These are phyloP conservation scores for Parauchenoglanis ngamensis DNA, from an alignment of 2,797 vertebrate genomes.

Conservation along the genomic window DNA sequence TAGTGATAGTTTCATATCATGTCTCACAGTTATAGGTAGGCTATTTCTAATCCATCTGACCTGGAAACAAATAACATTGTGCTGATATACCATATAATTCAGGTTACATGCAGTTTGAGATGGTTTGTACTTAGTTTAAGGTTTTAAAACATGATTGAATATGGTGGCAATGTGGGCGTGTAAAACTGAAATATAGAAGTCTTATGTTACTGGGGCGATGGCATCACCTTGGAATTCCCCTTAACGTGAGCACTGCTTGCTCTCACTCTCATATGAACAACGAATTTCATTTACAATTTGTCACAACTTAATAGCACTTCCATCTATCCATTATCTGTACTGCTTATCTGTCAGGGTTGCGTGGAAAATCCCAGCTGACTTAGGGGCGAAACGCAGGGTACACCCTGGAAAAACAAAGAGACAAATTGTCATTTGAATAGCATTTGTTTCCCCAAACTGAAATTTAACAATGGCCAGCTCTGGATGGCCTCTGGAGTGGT, in stretches of 20 bases:
- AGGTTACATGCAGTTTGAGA: not conserved
- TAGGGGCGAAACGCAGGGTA: too few relatives aligned
- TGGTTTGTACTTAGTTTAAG: not conserved
- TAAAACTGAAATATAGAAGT: not conserved
- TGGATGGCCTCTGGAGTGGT: not conserved
- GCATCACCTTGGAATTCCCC: not conserved
- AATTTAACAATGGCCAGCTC: not conserved
- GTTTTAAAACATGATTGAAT: not conserved
- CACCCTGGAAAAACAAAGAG: too few relatives aligned
- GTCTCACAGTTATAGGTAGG: not conserved
- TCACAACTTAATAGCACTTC: not conserved
- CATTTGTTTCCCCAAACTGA: not conserved
- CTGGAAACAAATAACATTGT: not conserved
- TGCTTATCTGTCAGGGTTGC: too few relatives aligned
- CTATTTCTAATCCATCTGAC: not conserved
- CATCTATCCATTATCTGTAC: too few relatives aligned
- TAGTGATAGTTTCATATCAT: not conserved
- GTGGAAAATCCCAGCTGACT: too few relatives aligned
- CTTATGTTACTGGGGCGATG: not conserved
- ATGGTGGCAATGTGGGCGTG: not conserved
- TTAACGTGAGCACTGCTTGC: not conserved
- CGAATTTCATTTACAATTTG: not conserved
- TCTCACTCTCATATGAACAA: not conserved
- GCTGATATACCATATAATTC: not conserved
- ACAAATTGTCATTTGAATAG: too few relatives aligned